Evolutionary conservation across 2,888 invertebrate genomes (phyloP).

Genomic region (Yponomeuta malinellus): DNA sequence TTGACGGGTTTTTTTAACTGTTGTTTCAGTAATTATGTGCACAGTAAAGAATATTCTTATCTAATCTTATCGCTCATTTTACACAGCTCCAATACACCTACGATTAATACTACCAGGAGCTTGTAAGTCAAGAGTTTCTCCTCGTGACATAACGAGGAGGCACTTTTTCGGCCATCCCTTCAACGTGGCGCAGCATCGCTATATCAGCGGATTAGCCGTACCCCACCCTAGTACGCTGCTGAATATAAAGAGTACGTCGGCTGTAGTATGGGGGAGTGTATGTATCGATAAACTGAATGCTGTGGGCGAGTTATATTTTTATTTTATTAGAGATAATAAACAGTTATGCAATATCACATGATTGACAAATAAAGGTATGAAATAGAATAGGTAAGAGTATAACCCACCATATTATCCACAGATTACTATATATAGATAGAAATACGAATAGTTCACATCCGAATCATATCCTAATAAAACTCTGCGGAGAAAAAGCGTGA

Average conservation of each 20-base stretch:
- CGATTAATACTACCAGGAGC: background rate
- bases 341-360: too few species aligned
- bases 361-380: too few species aligned
- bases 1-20: too few species aligned
- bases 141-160: slow-evolving; percentile 45
- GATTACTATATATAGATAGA: too few species aligned
- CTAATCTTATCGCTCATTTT: too few species aligned
- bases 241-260: slow-evolving; percentile 57
- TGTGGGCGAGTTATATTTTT: too few species aligned
- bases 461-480: background rate
- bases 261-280: slow-evolving; percentile 28
- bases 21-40: too few species aligned
- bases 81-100: background rate
- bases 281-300: background rate
- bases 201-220: slow-evolving; percentile 71
- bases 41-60: too few species aligned
- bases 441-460: too few species aligned
- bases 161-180: slow-evolving; percentile 55
- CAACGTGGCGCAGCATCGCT: slow-evolving; percentile 64
- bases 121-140: background rate
- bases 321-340: too few species aligned
- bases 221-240: slow-evolving; percentile 37
- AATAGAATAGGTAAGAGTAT: too few species aligned
- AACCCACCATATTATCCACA: too few species aligned
- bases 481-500: background rate